Percentiles rank a stretch among this genome's conserved stretches.
Conservation (phyloP, 2,888 invertebrate genomes). For the Alloplasta piceator region DNA sequence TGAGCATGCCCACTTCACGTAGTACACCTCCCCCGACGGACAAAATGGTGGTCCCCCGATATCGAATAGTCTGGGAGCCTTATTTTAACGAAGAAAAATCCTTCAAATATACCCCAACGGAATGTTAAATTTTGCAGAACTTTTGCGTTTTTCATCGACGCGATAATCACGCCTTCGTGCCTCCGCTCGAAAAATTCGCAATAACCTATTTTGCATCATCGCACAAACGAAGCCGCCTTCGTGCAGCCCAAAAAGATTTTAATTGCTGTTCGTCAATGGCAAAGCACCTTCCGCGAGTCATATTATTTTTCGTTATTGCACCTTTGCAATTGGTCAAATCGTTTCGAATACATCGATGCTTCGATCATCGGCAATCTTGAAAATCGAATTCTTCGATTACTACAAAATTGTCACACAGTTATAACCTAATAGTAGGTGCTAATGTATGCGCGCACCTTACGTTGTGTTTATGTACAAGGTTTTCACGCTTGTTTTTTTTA, state of each 20-base stretch:
- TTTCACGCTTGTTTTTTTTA: conserved; percentile 72
- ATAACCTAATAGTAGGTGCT: conserved; percentile 76
- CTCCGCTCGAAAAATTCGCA: conserved; percentile 65
- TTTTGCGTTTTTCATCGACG: conserved; percentile 58
- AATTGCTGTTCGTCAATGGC: conserved; percentile 75
- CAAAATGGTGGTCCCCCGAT: conserved; percentile 84
- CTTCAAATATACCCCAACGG: conserved; percentile 63
- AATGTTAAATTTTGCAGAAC: conserved; percentile 54
- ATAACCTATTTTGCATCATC: conserved; percentile 77
- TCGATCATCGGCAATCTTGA: conserved; percentile 19
- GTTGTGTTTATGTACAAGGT: conserved; percentile 77
- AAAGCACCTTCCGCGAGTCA: conserved; percentile 64
- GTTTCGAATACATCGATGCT: background rate
- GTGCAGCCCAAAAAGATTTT: conserved; percentile 74
- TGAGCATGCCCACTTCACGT: conserved; percentile 82
- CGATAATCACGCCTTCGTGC: conserved; percentile 36
- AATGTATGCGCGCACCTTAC: conserved; percentile 62
- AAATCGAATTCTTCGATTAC: conserved; percentile 46
- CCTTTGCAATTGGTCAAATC: conserved; percentile 36
- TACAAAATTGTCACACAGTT: conserved; percentile 64
- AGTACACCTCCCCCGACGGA: conserved; percentile 83
- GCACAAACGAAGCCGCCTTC: conserved; percentile 67
- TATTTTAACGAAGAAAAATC: conserved; percentile 74
- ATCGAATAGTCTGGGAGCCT: conserved; percentile 78
- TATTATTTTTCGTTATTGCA: conserved; percentile 51